phyloP scores from a whole-genome alignment of 2,797 vertebrate genomes.

The Pangasius mekongensis region DNA sequence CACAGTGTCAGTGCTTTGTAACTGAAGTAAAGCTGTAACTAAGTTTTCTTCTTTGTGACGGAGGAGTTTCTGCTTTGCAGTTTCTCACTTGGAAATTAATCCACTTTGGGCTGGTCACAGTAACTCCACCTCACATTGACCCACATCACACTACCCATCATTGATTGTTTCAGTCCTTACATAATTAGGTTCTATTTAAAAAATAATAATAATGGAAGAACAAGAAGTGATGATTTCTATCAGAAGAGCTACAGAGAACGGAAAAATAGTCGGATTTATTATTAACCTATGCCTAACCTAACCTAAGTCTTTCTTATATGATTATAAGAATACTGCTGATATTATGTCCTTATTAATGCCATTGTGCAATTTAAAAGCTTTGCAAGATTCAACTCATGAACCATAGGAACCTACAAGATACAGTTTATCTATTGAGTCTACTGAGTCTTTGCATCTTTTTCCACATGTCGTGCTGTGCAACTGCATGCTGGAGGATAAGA shows the following conservation, averaged over 20 bases:
- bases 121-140: neutral
- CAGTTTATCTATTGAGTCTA: too few relatives aligned
- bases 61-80: neutral
- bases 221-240: neutral
- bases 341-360: neutral
- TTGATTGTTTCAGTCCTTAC: too few relatives aligned
- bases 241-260: neutral
- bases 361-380: neutral
- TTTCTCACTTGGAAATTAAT: neutral
- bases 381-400: neutral
- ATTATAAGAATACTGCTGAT: neutral
- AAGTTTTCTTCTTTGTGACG: neutral
- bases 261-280: neutral
- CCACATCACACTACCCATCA: neutral
- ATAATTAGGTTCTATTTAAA: too few relatives aligned
- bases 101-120: neutral
- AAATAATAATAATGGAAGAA: neutral
- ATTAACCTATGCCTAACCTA: neutral
- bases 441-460: neutral
- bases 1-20: neutral
- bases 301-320: neutral
- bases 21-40: neutral
- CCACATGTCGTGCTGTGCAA: constrained; percentile 70
- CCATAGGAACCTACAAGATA: neutral
- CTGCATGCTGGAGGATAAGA: constrained; percentile 78